Percentiles rank a stretch among this genome's conserved stretches.
Conservation (phyloP, 2,888 invertebrate species). For the Charanyca ferruginea region DNA sequence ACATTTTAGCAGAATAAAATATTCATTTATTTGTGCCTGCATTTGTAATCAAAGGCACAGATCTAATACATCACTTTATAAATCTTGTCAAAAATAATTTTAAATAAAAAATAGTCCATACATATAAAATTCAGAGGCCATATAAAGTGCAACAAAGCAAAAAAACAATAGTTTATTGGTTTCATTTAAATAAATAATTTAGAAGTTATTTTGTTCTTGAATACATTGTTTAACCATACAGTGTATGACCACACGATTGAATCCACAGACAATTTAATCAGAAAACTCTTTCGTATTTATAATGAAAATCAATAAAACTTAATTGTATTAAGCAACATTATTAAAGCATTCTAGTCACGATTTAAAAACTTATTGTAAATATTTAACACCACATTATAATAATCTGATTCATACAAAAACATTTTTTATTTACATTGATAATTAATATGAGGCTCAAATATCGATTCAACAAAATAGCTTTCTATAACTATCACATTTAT, state of each 20-base stretch:
- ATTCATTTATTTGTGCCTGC: not conserved
- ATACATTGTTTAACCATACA: not conserved
- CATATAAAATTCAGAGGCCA: conserved; percentile 4
- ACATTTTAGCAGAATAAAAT: no score
- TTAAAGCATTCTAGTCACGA: conserved; percentile 36
- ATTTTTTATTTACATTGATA: conserved; percentile 38
- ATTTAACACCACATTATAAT: conserved; percentile 33
- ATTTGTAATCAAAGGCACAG: conserved; percentile 34
- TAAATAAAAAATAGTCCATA: conserved; percentile 5
- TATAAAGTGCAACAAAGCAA: not conserved
- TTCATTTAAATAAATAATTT: conserved; percentile 6
- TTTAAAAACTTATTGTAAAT: conserved; percentile 2
- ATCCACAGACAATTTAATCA: conserved; percentile 17
- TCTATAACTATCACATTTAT: not conserved
- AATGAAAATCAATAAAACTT: conserved; percentile 21
- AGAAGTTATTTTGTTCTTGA: conserved; percentile 8
- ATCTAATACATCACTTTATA: conserved; percentile 39
- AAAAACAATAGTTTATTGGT: conserved; percentile 8
- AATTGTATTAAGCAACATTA: conserved; percentile 14
- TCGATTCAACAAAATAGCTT: not conserved
- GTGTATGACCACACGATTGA: not conserved
- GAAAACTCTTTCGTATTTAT: not conserved
- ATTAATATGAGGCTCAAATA: conserved; percentile 30
- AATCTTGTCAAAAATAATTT: conserved; percentile 8
- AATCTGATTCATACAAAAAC: conserved; percentile 29